Percentiles rank a stretch among this genome's conserved stretches.
Conservation (phyloP, 2,888 invertebrate genomes). For the Thereva nobilitata region DNA sequence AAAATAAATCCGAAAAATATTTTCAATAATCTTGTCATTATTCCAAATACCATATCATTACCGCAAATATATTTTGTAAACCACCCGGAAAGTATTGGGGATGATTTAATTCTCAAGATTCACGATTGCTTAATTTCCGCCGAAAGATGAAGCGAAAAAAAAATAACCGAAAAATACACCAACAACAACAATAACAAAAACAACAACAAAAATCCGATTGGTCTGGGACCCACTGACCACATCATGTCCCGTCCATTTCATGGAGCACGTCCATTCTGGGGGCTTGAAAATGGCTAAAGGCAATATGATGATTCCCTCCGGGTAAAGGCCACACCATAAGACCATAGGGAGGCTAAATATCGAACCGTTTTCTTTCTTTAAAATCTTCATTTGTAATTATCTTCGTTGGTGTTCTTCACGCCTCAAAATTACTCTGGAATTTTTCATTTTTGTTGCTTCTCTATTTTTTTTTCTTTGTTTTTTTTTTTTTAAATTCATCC, state of each 20-base stretch:
- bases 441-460: conserved; percentile 41
- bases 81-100: neutral
- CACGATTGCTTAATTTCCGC: conserved; percentile 35
- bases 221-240: conserved; percentile 32
- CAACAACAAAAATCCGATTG: conserved; percentile 6
- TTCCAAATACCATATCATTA: too few species aligned
- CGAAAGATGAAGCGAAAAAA: conserved; percentile 10
- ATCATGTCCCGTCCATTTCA: conserved; percentile 18
- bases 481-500: too few species aligned
- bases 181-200: too few species aligned
- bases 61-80: too few species aligned
- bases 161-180: neutral
- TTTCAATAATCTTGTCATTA: too few species aligned
- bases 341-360: conserved; percentile 29
- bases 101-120: conserved; percentile 32
- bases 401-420: conserved; percentile 61
- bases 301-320: conserved; percentile 30
- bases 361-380: conserved; percentile 38
- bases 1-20: too few species aligned
- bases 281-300: conserved; percentile 14
- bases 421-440: conserved; percentile 60
- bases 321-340: conserved; percentile 36
- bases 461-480: too few species aligned
- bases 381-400: conserved; percentile 47
- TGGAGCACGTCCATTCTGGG: conserved; percentile 27